Base-by-base conservation (phyloP, 2,113 vertebrate species). In the Pachypanchax playfairii region DNA sequence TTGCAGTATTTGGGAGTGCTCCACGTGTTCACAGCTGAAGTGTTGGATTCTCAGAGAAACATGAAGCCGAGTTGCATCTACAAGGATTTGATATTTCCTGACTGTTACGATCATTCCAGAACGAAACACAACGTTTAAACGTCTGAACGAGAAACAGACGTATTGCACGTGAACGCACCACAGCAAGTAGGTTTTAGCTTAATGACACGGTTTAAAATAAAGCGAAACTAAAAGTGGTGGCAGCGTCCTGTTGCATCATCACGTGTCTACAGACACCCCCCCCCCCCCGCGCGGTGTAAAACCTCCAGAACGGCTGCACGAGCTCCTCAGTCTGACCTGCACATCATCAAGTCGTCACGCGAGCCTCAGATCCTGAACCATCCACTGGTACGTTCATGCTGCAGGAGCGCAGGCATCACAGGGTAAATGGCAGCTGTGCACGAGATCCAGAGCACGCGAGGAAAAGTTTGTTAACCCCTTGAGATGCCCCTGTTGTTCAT, bases 161-260 rank as follows among this genome's bases (percentile, higher is more conserved):
- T 3, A 18, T 6, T 13, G 10, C 50, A 13, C 8, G 0, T 46
- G 73, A 73, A 77, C 2, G 77, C 74, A 51, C 8, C 63, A 21
- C 24, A 3, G 2, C 1, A 1, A 6, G 0, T 35, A 4, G 33
- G 41, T 14, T 18, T 64, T 73, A 31, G 20, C 3, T 1, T 64
- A 85, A 51, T 0, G n/a, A 53, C 29, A 22, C 43, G 18, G 14
- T 89, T 93, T 91, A 87, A 60, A 84, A 89, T 82, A 92, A 93
- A 90, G 36, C 26, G 90, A 93, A 93, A 93, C 70, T 52, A 89
- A 92, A 92, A 92, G 77, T 15, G 54, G 7, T 0, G 1, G 4
- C 17, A 12, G n/a, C 56, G 29, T 38, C 53, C 29, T 1, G 62
- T 76, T 79, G 58, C 81, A 52, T 83, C 81, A 83, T 13, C 18